These are phyloP conservation scores for Syngnathoides biaculeatus DNA, from an alignment of 2,113 vertebrate genomes.

Conservation along the genomic window DNA sequence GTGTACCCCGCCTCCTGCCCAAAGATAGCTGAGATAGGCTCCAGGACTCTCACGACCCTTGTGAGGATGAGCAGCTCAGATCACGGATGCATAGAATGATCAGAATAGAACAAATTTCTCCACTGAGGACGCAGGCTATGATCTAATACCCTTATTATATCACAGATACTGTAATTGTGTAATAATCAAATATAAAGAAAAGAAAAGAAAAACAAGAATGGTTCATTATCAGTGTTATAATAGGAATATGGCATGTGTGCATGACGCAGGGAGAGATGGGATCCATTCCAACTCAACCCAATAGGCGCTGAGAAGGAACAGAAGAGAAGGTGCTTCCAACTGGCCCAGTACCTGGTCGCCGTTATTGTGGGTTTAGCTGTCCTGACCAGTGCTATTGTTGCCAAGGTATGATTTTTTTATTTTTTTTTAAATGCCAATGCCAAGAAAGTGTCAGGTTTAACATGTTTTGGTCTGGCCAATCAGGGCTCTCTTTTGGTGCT, in stretches of 20 bases:
- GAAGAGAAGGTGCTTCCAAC: slow-evolving; percentile 58
- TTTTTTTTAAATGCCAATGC: not conserved
- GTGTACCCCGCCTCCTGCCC: no score
- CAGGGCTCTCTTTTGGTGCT: slow-evolving; percentile 72
- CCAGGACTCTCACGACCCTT: no score
- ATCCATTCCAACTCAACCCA: slow-evolving; percentile 75
- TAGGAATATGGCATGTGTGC: not conserved
- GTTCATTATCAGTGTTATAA: not conserved
- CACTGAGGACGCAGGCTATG: not conserved
- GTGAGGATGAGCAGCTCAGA: no score
- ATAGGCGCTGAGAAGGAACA: slow-evolving; percentile 73
- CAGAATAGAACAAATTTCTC: not conserved
- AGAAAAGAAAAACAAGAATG: not conserved
- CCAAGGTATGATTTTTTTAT: slow-evolving; percentile 62
- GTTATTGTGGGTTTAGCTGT: slow-evolving; percentile 68
- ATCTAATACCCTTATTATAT: not conserved
- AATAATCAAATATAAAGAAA: not conserved
- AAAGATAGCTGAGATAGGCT: no score
- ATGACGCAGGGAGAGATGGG: slow-evolving; percentile 72
- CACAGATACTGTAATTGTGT: not conserved
- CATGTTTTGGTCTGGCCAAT: slow-evolving; percentile 10
- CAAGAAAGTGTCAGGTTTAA: not conserved
- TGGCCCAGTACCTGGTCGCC: slow-evolving; percentile 68
- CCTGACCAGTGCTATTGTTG: slow-evolving; percentile 59
- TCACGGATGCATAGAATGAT: no score